Evolutionary conservation across 2,888 invertebrate species (phyloP).

Genomic region (Drosophila mulleri): DNA sequence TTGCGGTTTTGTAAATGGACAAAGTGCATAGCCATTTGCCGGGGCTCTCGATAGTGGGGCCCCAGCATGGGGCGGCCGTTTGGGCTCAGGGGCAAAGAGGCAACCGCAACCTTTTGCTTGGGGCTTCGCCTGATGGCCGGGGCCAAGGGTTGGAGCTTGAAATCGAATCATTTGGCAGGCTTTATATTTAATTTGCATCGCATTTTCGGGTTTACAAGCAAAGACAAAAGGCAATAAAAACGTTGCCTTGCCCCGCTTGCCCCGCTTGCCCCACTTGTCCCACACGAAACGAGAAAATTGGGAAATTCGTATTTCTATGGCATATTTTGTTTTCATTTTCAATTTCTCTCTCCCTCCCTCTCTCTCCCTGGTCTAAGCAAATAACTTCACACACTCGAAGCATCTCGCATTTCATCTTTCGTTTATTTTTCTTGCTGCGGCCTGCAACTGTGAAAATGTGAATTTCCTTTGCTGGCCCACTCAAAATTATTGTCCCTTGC

Average conservation of each 20-base stretch:
- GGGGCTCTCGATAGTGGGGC: neutral
- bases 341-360: neutral
- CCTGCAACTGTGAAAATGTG: conserved; percentile 1
- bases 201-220: conserved; percentile 38
- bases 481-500: neutral
- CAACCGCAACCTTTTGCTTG: conserved; percentile 49
- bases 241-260: neutral
- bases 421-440: neutral
- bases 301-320: conserved; percentile 35
- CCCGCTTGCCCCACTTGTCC: neutral
- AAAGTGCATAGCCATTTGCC: conserved; percentile 11
- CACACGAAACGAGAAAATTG: neutral
- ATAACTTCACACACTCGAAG: conserved; percentile 8
- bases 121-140: conserved; percentile 9
- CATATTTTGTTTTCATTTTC: conserved; percentile 35
- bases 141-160: conserved; percentile 21
- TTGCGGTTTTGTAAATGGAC: conserved; percentile 3
- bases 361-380: neutral
- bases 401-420: conserved; percentile 15
- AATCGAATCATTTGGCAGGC: conserved; percentile 74
- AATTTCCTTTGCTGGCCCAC: neutral
- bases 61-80: neutral
- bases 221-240: conserved; percentile 42
- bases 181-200: conserved; percentile 76
- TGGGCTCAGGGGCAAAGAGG: conserved; percentile 16